These are phyloP conservation scores for Antheraea assamensis DNA, from an alignment of 2,888 invertebrate genomes.

Conservation along the genomic window DNA sequence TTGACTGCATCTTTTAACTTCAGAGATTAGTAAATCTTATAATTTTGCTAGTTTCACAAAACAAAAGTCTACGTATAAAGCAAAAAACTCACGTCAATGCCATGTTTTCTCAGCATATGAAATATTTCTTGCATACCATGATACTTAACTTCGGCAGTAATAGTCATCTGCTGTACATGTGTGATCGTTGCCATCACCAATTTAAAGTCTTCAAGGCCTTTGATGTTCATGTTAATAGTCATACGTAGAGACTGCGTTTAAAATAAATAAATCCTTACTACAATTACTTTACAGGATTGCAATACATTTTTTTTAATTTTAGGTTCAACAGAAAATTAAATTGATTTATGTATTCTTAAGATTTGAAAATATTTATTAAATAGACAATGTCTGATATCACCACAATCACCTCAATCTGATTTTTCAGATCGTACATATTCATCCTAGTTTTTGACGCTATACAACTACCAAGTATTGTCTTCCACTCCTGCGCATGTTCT, in stretches of 20 bases:
- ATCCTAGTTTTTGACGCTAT: slow-evolving; percentile 85
- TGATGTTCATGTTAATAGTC: slow-evolving; percentile 89
- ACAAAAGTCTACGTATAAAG: neutral
- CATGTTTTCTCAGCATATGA: slow-evolving; percentile 87
- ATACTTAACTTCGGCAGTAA: slow-evolving; percentile 90
- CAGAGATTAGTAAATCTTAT: neutral
- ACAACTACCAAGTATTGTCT: slow-evolving; percentile 86
- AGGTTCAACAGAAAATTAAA: too few species aligned
- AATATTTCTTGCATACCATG: slow-evolving; percentile 90
- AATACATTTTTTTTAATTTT: neutral
- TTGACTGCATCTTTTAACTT: neutral
- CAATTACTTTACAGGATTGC: neutral
- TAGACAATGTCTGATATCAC: neutral
- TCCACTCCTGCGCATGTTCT: slow-evolving; percentile 91
- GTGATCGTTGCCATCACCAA: slow-evolving; percentile 92
- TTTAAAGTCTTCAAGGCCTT: slow-evolving; percentile 91
- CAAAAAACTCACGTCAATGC: slow-evolving; percentile 80
- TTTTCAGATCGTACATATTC: slow-evolving; percentile 86
- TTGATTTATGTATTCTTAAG: too few species aligned
- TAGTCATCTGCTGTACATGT: slow-evolving; percentile 87
- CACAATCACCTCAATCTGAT: slow-evolving; percentile 85
- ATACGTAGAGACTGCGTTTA: slow-evolving; percentile 75
- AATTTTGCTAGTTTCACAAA: neutral
- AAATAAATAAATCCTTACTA: slow-evolving; percentile 20
- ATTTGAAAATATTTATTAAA: neutral